Evolutionary conservation across 2,888 invertebrate genomes (phyloP), one percentile per base, ranked within the genome.

Genomic region (Aphrophora alni): DNA sequence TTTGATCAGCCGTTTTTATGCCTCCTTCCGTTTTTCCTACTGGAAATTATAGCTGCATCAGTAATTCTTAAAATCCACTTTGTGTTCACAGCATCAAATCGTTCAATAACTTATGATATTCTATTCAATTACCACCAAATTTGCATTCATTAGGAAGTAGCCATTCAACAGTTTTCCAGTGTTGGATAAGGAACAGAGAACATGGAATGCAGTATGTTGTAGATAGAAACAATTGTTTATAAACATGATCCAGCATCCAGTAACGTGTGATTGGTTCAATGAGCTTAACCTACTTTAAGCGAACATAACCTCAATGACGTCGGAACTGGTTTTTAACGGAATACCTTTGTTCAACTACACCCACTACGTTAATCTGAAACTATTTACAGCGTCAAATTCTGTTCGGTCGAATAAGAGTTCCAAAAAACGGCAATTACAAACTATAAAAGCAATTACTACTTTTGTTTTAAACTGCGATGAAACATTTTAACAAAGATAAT

Each of bases 171-270:
- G 44, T 8, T 12, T 44, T 44, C 44, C 44, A 8, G 44, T 44
- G 44, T 17, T 14, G 44, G 14, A 8, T 12, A 17, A 44, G 44
- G 14, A 44, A 17, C 44, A 17, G 17, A 17, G 14, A 14, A 44
- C 44, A 44, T 17, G 8, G 17, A 44, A 44, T 44, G 44, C 44
- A 44, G 14, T 12, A 12, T 59, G 59, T 59, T 21, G 21, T 4
- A 59, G 59, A n/a, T 59, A 59, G n/a, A 7, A 5, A 59, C 59
- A 7, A 59, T 44, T 59, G 59, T 59, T 59, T 59, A 59, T 59
- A 59, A 59, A 59, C 59, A 59, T 59, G 59, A 59, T 59, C 59
- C 59, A 59, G 59, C 21, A 59, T 59, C 59, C 59, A 59, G 59
- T 59, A 59, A 59, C 59, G n/a, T 59, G 21, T 59, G 59, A 59